Evolutionary conservation across 2,888 invertebrate genomes (phyloP).

Genomic region (Noctua janthe): DNA sequence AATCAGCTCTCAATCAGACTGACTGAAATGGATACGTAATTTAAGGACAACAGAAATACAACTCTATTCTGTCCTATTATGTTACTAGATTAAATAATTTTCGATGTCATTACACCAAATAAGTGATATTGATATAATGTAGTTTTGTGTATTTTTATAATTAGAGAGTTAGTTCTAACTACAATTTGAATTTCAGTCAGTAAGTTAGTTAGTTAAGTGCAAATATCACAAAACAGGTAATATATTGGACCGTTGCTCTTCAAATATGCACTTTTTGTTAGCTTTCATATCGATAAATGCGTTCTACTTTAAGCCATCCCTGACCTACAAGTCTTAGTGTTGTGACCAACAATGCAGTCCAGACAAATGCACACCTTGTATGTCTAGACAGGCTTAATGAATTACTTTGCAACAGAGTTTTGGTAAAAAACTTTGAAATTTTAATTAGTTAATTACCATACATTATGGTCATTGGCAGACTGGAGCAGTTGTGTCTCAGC

Average conservation of each 20-base stretch:
- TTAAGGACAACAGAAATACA: slow-evolving; percentile 32
- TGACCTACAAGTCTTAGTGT: slow-evolving; percentile 38
- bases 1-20: background rate
- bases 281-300: slow-evolving; percentile 30
- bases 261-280: slow-evolving; percentile 25
- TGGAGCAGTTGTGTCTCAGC: background rate
- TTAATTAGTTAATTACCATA: background rate
- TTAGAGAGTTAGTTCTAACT: slow-evolving; percentile 39
- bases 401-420: background rate
- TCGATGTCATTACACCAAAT: slow-evolving; percentile 2
- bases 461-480: background rate
- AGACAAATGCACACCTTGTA: slow-evolving; percentile 19
- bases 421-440: background rate
- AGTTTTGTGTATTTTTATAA: slow-evolving; percentile 29
- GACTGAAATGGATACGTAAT: slow-evolving; percentile 21
- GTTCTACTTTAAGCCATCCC: slow-evolving; percentile 22
- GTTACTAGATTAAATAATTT: slow-evolving; percentile 6
- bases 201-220: slow-evolving; percentile 24
- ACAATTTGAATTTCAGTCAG: slow-evolving; percentile 31
- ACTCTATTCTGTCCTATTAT: slow-evolving; percentile 7
- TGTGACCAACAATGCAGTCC: slow-evolving; percentile 6
- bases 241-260: slow-evolving; percentile 2
- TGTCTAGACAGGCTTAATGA: slow-evolving; percentile 17
- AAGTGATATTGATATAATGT: slow-evolving; percentile 7
- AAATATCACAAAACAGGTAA: slow-evolving; percentile 29